A percentile compares a stretch with the other conserved stretches of the same genome.
phyloP scores from a whole-genome alignment of 2,888 invertebrate species.

The Glaucopsyche alexis region DNA sequence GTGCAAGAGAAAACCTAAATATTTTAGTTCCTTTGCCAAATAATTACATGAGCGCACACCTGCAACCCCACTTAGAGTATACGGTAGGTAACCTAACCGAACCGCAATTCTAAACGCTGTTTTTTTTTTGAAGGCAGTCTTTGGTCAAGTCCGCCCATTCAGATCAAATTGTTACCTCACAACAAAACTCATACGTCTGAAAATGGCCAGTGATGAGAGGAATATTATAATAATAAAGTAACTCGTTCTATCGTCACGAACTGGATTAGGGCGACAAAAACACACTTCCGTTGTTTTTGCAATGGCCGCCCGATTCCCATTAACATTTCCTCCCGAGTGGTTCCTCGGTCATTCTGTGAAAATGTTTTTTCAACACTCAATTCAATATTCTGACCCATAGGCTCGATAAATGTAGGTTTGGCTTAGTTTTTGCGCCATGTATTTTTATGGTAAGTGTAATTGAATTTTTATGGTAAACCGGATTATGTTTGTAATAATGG shows the following conservation, averaged over 20 bases:
- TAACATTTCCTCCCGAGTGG: slow-evolving; percentile 58
- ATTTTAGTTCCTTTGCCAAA: too few species aligned
- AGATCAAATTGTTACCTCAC: not conserved
- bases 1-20: too few species aligned
- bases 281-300: slow-evolving; percentile 61
- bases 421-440: slow-evolving; percentile 41
- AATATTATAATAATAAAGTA: slow-evolving; percentile 1
- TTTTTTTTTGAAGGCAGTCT: not conserved
- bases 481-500: slow-evolving; percentile 19
- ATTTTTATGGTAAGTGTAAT: slow-evolving; percentile 28
- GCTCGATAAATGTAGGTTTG: slow-evolving; percentile 21
- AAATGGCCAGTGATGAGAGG: not conserved
- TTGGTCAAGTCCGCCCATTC: too few species aligned
- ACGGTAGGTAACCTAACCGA: too few species aligned
- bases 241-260: slow-evolving; percentile 4
- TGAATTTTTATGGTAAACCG: slow-evolving; percentile 24
- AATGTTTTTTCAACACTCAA: slow-evolving; percentile 30
- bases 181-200: too few species aligned
- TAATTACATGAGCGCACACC: too few species aligned
- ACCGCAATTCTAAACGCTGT: not conserved
- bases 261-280: slow-evolving; percentile 62
- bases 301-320: slow-evolving; percentile 59
- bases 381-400: slow-evolving; percentile 29
- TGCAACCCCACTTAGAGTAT: too few species aligned
- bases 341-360: slow-evolving; percentile 42